Evolutionary conservation across 2,888 invertebrate genomes (phyloP).

Genomic region (Oxycera nigricornis): DNA sequence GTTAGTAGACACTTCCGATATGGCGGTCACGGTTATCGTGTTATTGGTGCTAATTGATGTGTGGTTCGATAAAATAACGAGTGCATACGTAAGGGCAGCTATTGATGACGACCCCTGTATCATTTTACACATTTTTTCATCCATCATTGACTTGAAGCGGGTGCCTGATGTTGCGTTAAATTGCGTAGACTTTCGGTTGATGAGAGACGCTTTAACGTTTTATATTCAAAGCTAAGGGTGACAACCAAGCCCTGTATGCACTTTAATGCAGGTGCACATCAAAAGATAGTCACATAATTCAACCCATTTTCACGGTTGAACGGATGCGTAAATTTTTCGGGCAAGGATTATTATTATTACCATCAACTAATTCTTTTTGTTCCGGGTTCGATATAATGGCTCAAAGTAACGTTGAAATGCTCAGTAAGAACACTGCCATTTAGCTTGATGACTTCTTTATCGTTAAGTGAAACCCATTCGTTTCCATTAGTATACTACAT

Average conservation of each 20-base stretch:
- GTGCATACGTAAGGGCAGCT: neutral
- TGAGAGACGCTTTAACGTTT: no score
- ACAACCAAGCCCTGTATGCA: no score
- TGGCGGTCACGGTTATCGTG: neutral
- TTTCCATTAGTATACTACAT: no score
- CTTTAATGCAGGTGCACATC: neutral
- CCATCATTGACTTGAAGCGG: constrained; percentile 1
- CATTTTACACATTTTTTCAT: constrained; percentile 5
- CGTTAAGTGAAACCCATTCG: no score
- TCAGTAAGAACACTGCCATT: no score
- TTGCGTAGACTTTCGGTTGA: neutral
- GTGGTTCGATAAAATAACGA: neutral
- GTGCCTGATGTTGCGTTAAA: constrained; percentile 24
- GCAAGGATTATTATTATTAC: neutral
- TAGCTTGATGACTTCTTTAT: no score
- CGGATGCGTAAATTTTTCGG: neutral
- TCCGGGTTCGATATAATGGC: no score
- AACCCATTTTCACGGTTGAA: neutral
- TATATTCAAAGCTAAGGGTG: no score
- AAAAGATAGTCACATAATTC: neutral
- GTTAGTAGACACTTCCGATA: neutral
- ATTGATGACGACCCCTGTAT: neutral
- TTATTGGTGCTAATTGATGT: neutral
- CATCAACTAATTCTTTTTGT: no score
- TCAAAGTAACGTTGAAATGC: no score